Base-by-base conservation (phyloP, 2,797 vertebrate species). In the Chaunax sp. region DNA sequence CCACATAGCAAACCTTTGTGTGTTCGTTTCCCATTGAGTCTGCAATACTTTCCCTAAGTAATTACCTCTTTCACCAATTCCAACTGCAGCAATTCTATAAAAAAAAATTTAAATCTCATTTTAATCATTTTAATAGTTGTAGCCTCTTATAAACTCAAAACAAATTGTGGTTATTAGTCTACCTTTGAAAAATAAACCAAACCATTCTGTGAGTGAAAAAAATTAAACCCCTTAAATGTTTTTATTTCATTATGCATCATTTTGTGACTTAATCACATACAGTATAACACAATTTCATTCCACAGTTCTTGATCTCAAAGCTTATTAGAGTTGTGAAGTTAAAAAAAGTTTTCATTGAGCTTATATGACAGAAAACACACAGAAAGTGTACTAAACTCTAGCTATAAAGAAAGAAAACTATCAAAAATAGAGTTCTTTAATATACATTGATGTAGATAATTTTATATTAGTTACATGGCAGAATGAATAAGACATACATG, bases 381-480 rank as follows among this genome's bases (percentile, higher is more conserved):
- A 67, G 7, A 66, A 51, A 70, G 68, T 16, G 6, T 1, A 26
- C 44, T 77, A 52, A 40, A 69, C 28, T 67, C 43, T 58, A 64
- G 6, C 45, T 45, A 64, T 22, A 64, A 69, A 73, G 63, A 33
- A 69, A 87, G 65, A 65, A 78, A 77, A 71, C 74, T 85, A 88
- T 83, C 72, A 87, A 87, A 88, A 90, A 87, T 81, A 87, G 75
- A 84, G 64, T 85, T 87, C 75, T 90, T 80, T 76, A 71, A 80
- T 82, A 82, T 70, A 86, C 79, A 86, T 16, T 22, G 20, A 56
- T 5, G 66, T 55, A 45, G 75, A 76, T 68, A 81, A 43, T 52
- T 62, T 47, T 70, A 47, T 35, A 74, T 67, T 70, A 86, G 76
- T 64, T 71, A 75, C 41, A 66, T 41, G 25, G 59, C 52, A 75